Conservation (phyloP, 2,797 vertebrate species). For the Falco naumanni region DNA sequence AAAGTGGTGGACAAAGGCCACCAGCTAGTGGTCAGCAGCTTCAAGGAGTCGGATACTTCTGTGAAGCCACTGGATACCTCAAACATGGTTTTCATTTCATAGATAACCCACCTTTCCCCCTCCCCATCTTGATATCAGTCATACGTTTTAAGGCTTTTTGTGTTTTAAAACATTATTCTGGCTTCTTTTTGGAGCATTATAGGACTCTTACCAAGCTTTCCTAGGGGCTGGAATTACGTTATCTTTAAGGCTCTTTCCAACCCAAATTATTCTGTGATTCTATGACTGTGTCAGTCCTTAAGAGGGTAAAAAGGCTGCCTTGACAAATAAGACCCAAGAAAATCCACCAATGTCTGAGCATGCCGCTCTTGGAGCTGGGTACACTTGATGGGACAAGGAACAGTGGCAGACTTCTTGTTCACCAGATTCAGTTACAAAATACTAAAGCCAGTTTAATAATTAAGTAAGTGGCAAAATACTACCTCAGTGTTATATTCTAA, state of each 20-base stretch:
- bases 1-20: not conserved
- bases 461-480: not conserved
- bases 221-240: no score
- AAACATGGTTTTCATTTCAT: not conserved
- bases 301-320: not conserved
- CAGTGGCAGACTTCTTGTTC: not conserved
- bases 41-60: not conserved
- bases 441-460: not conserved
- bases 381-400: not conserved
- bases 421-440: not conserved
- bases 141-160: not conserved
- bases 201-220: not conserved
- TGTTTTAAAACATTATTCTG: not conserved
- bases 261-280: no score
- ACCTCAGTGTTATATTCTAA: not conserved
- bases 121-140: fast-evolving
- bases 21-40: not conserved
- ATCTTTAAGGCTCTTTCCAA: no score
- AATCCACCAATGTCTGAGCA: not conserved
- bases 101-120: not conserved
- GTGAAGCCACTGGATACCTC: not conserved
- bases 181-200: not conserved
- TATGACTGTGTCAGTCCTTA: not conserved
- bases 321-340: not conserved
- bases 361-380: not conserved